A percentile compares a stretch with the other conserved stretches of the same genome.
These are phyloP conservation scores for Thamnophis elegans DNA, from an alignment of 2,797 vertebrate species.

Conservation along the genomic window DNA sequence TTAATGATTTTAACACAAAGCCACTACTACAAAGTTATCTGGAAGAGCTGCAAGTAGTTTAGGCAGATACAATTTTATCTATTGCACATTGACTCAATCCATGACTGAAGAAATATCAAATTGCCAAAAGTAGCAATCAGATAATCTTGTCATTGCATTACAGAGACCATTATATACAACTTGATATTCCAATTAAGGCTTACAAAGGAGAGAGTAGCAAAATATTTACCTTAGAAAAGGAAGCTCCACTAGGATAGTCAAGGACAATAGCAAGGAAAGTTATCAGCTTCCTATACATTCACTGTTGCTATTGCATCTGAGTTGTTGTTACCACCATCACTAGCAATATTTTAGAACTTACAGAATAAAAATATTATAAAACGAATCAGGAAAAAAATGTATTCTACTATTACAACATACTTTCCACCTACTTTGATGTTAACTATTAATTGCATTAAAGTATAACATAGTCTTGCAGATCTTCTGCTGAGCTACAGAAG, in stretches of 20 bases:
- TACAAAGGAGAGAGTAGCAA: neutral
- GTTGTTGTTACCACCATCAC: neutral
- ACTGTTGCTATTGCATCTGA: neutral
- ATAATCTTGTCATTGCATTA: neutral
- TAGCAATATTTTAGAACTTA: constrained; percentile 37
- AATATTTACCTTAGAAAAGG: neutral
- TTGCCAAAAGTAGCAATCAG: neutral
- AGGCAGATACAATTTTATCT: neutral
- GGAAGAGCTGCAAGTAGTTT: neutral
- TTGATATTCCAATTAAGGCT: neutral
- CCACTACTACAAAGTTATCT: neutral
- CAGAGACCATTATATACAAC: neutral
- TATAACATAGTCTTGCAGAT: neutral
- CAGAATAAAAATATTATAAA: constrained; percentile 59
- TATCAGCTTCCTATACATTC: neutral
- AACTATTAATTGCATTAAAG: neutral
- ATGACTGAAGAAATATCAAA: neutral
- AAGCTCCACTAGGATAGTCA: constrained; percentile 11
- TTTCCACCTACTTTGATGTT: neutral
- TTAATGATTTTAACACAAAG: neutral
- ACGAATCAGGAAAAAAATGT: constrained; percentile 65
- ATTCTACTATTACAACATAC: constrained; percentile 35
- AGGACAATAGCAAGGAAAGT: neutral
- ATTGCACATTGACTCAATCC: neutral
- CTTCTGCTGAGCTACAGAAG: constrained; percentile 29